phyloP scores from a whole-genome alignment of 2,113 vertebrate genomes.

The Toxostoma redivivum region DNA sequence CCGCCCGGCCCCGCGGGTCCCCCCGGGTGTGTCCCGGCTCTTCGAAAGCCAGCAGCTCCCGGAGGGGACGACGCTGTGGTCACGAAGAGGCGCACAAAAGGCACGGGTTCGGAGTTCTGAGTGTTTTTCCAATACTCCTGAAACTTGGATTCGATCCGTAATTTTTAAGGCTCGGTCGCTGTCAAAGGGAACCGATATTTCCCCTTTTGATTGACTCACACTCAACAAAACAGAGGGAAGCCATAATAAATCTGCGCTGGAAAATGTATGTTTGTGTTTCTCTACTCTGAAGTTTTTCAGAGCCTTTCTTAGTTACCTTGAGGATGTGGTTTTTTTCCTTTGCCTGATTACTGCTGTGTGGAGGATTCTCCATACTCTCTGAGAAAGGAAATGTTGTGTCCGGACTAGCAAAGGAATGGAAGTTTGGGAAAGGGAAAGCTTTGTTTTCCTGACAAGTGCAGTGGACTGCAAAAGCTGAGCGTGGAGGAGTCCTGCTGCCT shows the following conservation, averaged over 20 bases:
- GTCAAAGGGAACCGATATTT: background rate
- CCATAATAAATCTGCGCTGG: conserved; percentile 13
- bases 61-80: background rate
- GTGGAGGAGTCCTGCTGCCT: background rate
- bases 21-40: background rate
- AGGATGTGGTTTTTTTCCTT: background rate
- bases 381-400: background rate
- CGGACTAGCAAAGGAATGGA: background rate
- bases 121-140: background rate
- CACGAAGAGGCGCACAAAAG: background rate
- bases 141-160: background rate
- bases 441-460: background rate
- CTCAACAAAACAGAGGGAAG: conserved; percentile 11
- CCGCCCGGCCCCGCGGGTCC: background rate
- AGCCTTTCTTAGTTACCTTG: background rate
- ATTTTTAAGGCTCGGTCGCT: background rate
- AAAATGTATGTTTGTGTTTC: background rate
- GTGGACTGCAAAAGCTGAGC: background rate
- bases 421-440: background rate
- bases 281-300: background rate
- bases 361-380: background rate
- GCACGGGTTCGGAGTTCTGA: background rate
- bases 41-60: background rate
- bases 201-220: background rate
- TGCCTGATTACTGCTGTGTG: background rate